These are phyloP conservation scores for Eutolmus rufibarbis DNA, from an alignment of 2,888 invertebrate genomes.

Conservation along the genomic window DNA sequence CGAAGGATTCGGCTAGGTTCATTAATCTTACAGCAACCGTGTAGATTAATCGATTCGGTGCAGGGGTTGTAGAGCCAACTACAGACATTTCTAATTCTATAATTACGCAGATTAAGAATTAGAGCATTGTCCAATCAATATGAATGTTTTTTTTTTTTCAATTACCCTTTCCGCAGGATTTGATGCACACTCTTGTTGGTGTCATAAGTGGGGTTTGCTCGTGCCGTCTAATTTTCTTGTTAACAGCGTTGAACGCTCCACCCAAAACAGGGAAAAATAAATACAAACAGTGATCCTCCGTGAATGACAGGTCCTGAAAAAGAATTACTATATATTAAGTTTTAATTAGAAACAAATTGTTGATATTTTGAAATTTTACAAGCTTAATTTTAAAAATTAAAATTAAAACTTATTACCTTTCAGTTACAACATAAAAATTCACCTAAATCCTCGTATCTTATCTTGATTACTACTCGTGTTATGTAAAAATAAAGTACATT, in stretches of 20 bases:
- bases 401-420: neutral
- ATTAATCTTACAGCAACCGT: constrained; percentile 76
- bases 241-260: constrained; percentile 81
- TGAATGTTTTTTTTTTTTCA: neutral
- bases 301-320: constrained; percentile 79
- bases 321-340: neutral
- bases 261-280: constrained; percentile 88
- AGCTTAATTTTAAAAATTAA: no score
- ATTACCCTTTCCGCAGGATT: constrained; percentile 76
- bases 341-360: neutral
- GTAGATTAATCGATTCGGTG: constrained; percentile 74
- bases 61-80: constrained; percentile 67
- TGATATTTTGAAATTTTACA: no score
- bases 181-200: constrained; percentile 80
- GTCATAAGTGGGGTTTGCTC: constrained; percentile 75
- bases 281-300: constrained; percentile 81
- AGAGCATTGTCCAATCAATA: neutral
- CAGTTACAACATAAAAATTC: neutral
- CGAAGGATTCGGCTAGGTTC: constrained; percentile 79
- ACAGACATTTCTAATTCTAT: constrained; percentile 55
- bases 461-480: no score
- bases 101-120: neutral
- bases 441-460: no score
- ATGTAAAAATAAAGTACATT: no score
- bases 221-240: constrained; percentile 86